phyloP scores from a whole-genome alignment of 2,888 invertebrate species.

The Cremastinae sp. region DNA sequence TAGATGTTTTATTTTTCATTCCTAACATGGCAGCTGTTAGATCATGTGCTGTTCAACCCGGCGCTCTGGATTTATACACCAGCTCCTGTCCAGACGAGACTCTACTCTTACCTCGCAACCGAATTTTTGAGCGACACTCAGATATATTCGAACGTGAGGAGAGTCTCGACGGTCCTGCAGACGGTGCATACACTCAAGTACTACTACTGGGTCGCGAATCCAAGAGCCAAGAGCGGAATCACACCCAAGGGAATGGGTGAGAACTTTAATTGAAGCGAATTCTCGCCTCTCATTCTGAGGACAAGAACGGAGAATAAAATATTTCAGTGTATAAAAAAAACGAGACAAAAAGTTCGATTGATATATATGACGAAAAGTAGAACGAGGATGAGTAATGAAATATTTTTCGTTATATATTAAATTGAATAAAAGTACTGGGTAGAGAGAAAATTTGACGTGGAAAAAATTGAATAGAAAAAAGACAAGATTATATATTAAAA shows the following conservation, averaged over 20 bases:
- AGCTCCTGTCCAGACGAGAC: constrained; percentile 95
- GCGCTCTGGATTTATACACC: constrained; percentile 99
- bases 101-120: constrained; percentile 99
- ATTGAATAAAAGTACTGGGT: too few species aligned
- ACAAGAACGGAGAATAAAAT: too few species aligned
- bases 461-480: too few species aligned
- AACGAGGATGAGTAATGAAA: too few species aligned
- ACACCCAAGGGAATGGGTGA: constrained; percentile 96
- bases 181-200: constrained; percentile 99
- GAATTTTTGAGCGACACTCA: constrained; percentile 99
- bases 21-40: constrained; percentile 97
- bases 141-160: constrained; percentile 97
- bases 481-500: too few species aligned
- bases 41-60: constrained; percentile 99
- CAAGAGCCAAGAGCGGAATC: constrained; percentile 96
- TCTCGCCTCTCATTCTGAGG: constrained; percentile 1
- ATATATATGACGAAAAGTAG: too few species aligned
- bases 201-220: constrained; percentile 99
- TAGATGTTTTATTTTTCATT: constrained; percentile 95
- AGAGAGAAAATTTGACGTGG: too few species aligned
- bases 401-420: too few species aligned
- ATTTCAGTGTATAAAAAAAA: neutral
- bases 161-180: constrained; percentile 98
- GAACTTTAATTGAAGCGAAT: constrained; percentile 70
- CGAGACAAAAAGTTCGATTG: too few species aligned